These are phyloP conservation scores for Pseudomyrmex pallidus DNA, from an alignment of 1,140 invertebrate species.

Conservation along the genomic window DNA sequence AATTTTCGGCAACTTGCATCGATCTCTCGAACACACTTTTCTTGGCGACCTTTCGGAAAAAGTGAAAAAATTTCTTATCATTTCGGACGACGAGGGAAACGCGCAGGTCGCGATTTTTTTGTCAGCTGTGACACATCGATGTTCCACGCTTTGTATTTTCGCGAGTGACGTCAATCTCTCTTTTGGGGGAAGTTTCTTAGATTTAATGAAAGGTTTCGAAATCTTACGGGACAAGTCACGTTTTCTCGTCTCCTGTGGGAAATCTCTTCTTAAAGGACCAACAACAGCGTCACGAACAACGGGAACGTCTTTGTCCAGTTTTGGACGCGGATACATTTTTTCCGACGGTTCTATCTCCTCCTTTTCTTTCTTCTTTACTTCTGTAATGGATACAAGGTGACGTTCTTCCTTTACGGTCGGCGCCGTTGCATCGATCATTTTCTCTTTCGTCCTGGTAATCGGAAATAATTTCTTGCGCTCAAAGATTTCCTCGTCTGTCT, in stretches of 20 bases:
- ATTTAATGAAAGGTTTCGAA: not conserved
- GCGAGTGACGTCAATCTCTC: not conserved
- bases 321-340: not conserved
- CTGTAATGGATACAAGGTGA: too few relatives aligned
- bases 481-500: not conserved
- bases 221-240: too few relatives aligned
- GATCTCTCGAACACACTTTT: not conserved
- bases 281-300: not conserved
- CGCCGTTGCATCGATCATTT: not conserved
- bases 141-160: not conserved
- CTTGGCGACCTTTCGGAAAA: not conserved
- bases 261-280: not conserved
- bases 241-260: not conserved
- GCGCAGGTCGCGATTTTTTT: not conserved
- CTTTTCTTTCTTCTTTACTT: not conserved
- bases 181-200: not conserved
- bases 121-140: too few relatives aligned
- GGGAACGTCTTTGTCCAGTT: not conserved
- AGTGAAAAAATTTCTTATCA: not conserved
- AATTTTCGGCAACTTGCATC: not conserved
- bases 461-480: not conserved
- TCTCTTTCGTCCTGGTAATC: not conserved
- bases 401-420: not conserved
- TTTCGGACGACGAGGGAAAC: not conserved
- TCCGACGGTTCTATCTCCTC: not conserved